Evolutionary conservation across 2,888 invertebrate genomes (phyloP).

Genomic region (Masnerella sp.): DNA sequence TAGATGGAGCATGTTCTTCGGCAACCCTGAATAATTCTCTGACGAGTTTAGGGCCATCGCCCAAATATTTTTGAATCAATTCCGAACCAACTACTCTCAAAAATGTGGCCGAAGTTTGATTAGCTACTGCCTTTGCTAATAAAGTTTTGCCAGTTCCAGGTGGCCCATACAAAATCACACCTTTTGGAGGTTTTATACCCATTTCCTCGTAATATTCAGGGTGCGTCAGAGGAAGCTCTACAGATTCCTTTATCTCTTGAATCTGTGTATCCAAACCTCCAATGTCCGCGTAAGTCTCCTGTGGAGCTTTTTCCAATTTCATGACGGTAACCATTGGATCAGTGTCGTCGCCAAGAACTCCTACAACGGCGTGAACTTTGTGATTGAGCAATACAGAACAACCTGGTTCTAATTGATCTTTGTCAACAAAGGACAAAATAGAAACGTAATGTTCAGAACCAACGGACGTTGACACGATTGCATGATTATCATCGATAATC

Average conservation of each 20-base stretch:
- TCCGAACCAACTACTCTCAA: conserved; percentile 99
- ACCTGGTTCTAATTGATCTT: conserved; percentile 99
- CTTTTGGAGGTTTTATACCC: conserved; percentile 99
- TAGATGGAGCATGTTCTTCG: conserved; percentile 99
- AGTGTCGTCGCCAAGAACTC: conserved; percentile 98
- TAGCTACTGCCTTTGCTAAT: conserved; percentile 98
- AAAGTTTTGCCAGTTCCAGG: conserved; percentile 99
- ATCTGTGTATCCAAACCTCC: conserved; percentile 98
- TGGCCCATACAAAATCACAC: conserved; percentile 98
- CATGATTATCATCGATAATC: conserved; percentile 99
- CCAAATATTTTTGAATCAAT: conserved; percentile 98
- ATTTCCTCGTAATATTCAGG: conserved; percentile 99
- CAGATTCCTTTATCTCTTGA: conserved; percentile 98
- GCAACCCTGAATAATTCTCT: conserved; percentile 99
- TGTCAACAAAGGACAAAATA: conserved; percentile 99
- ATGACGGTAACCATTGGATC: conserved; percentile 99
- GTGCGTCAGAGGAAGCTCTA: conserved; percentile 98
- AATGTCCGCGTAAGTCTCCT: conserved; percentile 99
- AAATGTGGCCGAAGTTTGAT: conserved; percentile 99
- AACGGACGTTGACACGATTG: conserved; percentile 99
- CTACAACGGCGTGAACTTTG: conserved; percentile 99
- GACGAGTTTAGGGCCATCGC: conserved; percentile 99
- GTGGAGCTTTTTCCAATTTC: conserved; percentile 99
- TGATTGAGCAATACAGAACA: conserved; percentile 99
- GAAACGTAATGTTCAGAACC: conserved; percentile 99